phyloP scores from a whole-genome alignment of 2,797 vertebrate genomes.

The Microchirus variegatus region DNA sequence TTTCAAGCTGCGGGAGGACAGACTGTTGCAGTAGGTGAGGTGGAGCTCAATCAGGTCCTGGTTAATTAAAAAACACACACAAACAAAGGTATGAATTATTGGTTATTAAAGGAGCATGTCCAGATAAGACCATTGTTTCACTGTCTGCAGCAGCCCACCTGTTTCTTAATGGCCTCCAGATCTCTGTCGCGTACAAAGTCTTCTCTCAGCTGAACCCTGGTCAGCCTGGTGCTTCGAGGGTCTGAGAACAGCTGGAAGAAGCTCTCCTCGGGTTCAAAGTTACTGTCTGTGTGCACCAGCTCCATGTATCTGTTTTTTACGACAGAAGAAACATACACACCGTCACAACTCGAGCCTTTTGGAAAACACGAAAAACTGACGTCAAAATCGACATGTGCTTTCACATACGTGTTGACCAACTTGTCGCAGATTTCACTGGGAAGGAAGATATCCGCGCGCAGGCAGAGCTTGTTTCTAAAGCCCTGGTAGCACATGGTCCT shows the following conservation, averaged over 20 bases:
- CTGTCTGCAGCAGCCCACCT: conserved; percentile 76
- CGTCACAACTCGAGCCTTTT: background rate
- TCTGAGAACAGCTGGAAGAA: conserved; percentile 97
- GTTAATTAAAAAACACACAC: background rate
- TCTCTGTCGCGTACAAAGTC: conserved; percentile 93
- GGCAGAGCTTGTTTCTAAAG: conserved; percentile 86
- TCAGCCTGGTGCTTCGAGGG: conserved; percentile 92
- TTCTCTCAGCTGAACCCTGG: conserved; percentile 91
- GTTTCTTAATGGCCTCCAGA: conserved; percentile 93
- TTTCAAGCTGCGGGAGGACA: conserved; percentile 92
- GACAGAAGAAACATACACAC: background rate
- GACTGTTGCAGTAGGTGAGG: conserved; percentile 92
- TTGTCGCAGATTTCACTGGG: conserved; percentile 98
- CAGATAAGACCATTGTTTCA: too few species aligned
- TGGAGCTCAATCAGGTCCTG: conserved; percentile 97
- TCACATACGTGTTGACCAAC: conserved; percentile 91
- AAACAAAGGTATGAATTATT: too few species aligned
- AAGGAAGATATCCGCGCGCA: conserved; percentile 94
- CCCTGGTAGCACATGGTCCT: conserved; percentile 94
- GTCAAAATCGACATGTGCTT: background rate
- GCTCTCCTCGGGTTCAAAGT: conserved; percentile 91
- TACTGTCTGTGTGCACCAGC: conserved; percentile 90
- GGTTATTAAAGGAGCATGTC: too few species aligned
- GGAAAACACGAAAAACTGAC: too few species aligned
- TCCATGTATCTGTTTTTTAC: conserved; percentile 88